Conservation (phyloP, 2,113 vertebrate genomes). For the Dolichotis patagonum region DNA sequence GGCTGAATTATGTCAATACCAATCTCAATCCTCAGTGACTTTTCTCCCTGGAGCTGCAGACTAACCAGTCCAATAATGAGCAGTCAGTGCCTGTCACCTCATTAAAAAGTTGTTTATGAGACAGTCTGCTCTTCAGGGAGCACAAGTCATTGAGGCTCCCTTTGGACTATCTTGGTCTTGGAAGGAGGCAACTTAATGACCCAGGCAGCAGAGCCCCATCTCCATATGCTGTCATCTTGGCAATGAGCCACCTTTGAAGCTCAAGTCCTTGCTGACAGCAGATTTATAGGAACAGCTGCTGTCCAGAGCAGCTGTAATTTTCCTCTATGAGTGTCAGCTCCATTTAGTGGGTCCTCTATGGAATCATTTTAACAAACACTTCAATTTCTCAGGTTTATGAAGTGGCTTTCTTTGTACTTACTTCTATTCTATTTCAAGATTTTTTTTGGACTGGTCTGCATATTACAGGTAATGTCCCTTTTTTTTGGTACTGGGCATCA, state of each 20-base stretch:
- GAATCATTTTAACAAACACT: not conserved
- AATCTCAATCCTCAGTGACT: not conserved
- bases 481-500: no score
- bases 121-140: slow-evolving; percentile 21
- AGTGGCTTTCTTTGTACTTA: not conserved
- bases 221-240: not conserved
- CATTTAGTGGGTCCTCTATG: no score
- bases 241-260: not conserved
- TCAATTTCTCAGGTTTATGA: not conserved
- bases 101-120: slow-evolving; percentile 75
- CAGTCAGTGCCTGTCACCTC: slow-evolving; percentile 42
- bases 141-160: not conserved
- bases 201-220: not conserved
- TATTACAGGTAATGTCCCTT: not conserved
- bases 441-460: not conserved
- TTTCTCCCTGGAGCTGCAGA: not conserved
- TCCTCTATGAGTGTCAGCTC: not conserved
- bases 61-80: slow-evolving; percentile 51
- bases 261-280: not conserved
- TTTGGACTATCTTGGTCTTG: not conserved
- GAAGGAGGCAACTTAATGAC: slow-evolving; percentile 1
- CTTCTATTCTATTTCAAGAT: not conserved
- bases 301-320: not conserved
- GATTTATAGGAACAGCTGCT: not conserved
- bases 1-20: not conserved